Percentiles rank a stretch among this genome's conserved stretches.
Evolutionary conservation across 2,797 vertebrate species (phyloP).

Genomic region (Manis javanica): DNA sequence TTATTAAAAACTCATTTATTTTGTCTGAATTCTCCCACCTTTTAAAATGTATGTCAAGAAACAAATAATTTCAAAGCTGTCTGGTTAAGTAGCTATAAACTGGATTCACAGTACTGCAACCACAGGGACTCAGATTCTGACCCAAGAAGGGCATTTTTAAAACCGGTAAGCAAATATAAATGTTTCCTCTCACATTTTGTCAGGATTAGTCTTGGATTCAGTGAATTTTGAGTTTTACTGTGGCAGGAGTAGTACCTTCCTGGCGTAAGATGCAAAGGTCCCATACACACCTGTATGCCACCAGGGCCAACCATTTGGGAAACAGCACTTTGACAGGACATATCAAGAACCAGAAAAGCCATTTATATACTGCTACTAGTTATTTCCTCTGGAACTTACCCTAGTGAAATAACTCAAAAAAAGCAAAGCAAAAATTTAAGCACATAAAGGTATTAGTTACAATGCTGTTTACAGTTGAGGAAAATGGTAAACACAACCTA

Average conservation of each 20-base stretch:
- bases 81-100: background rate
- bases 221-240: background rate
- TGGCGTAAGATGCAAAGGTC: background rate
- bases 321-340: background rate
- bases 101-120: constrained; percentile 2
- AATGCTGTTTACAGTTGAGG: background rate
- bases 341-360: background rate
- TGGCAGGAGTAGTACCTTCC: background rate
- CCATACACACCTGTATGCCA: background rate
- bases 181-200: background rate
- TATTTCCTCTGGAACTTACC: background rate
- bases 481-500: too few species aligned
- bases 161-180: background rate
- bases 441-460: background rate
- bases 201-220: background rate
- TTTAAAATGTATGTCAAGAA: constrained; percentile 41
- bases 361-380: background rate
- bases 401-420: background rate
- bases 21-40: background rate
- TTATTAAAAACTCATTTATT: constrained; percentile 26
- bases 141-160: background rate
- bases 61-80: constrained; percentile 5
- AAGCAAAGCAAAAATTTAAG: background rate
- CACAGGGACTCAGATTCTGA: too few species aligned
- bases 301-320: background rate